Conservation (phyloP, 2,888 invertebrate species). For the Hydriomena furcata region DNA sequence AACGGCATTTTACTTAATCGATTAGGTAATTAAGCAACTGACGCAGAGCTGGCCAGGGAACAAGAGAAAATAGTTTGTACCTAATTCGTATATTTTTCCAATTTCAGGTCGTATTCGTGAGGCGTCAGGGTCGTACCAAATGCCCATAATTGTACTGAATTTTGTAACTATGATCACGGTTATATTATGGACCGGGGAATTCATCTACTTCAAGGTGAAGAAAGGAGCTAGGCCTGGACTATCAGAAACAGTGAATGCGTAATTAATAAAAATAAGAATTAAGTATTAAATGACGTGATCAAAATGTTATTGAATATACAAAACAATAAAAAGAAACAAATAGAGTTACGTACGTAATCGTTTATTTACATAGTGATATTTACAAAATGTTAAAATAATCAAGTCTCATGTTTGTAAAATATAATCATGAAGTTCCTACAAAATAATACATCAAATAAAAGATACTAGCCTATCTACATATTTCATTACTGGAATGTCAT, state of each 20-base stretch:
- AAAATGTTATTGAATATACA: no score
- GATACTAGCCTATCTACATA: conserved; percentile 13
- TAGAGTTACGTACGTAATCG: conserved; percentile 13
- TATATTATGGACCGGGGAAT: conserved; percentile 83
- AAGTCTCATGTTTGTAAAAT: conserved; percentile 28
- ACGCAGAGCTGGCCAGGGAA: no score
- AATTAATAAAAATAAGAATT: conserved; percentile 7
- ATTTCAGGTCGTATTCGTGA: conserved; percentile 85
- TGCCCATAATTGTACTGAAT: conserved; percentile 85
- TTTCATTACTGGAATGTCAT: not conserved
- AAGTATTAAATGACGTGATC: no score
- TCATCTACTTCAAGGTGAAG: conserved; percentile 63
- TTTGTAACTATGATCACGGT: conserved; percentile 83
- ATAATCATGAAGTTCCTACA: conserved; percentile 8
- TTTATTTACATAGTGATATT: conserved; percentile 37
- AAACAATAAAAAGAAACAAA: conserved; percentile 2
- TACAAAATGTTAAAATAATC: conserved; percentile 30
- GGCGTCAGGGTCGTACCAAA: conserved; percentile 81
- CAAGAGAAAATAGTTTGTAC: no score
- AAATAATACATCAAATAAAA: conserved; percentile 7
- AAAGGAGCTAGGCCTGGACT: conserved; percentile 45
- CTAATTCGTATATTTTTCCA: not conserved
- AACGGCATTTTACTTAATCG: no score
- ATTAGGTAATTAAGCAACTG: no score
- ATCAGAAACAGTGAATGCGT: conserved; percentile 19